Percentiles rank a stretch among this genome's conserved stretches.
phyloP scores from a whole-genome alignment of 1,140 invertebrate species.

The Camponotus pennsylvanicus region DNA sequence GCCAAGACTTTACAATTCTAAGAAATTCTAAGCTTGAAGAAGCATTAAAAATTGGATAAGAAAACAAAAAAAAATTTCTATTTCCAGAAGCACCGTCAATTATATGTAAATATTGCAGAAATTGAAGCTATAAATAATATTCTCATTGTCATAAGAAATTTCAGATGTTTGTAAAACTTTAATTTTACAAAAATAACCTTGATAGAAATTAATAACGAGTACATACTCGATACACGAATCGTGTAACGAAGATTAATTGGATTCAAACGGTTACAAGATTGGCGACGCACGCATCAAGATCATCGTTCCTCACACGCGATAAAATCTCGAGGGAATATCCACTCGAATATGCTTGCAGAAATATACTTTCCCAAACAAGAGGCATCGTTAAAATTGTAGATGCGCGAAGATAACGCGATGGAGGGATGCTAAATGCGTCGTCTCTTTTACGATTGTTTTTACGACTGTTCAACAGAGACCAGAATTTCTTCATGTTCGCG shows the following conservation, averaged over 20 bases:
- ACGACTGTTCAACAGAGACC: constrained; percentile 31
- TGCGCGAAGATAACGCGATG: background rate
- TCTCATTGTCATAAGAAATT: constrained; percentile 11
- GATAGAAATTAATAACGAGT: constrained; percentile 22
- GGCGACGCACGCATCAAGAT: background rate
- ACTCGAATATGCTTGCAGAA: too few species aligned
- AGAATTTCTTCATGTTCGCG: constrained; percentile 14
- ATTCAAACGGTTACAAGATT: background rate
- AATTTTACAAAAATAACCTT: constrained; percentile 21
- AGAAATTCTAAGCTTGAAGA: background rate
- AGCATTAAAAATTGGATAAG: background rate
- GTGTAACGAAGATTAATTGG: constrained; percentile 44
- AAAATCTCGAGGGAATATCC: background rate
- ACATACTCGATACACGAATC: constrained; percentile 14
- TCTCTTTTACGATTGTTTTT: constrained; percentile 63
- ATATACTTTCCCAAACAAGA: background rate
- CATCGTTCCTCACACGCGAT: background rate
- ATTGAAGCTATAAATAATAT: background rate
- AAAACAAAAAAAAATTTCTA: background rate
- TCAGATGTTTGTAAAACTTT: background rate
- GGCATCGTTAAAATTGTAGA: constrained; percentile 19
- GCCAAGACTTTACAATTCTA: constrained; percentile 3
- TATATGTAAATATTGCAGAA: background rate
- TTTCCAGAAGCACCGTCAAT: background rate
- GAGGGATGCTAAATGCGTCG: constrained; percentile 27